These are phyloP conservation scores for Trididemnum nubilum DNA, from an alignment of 23 tunicate species.

Conservation along the genomic window DNA sequence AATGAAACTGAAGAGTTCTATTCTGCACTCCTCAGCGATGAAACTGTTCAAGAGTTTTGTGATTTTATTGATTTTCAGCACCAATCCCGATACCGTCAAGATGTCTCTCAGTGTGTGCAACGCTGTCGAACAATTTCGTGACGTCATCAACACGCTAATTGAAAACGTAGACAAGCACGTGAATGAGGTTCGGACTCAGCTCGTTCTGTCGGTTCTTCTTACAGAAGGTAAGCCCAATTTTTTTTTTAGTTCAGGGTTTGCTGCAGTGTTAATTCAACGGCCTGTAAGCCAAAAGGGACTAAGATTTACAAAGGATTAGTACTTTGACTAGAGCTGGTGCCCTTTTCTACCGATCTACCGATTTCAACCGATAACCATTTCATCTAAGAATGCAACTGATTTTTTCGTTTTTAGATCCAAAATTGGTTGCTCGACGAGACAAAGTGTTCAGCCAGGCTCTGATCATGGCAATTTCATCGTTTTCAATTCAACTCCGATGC, in stretches of 20 bases:
- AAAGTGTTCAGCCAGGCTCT: conserved; percentile 90
- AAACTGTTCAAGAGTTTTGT: too few relatives aligned
- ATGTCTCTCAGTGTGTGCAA: conserved; percentile 78
- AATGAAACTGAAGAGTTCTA: too few relatives aligned
- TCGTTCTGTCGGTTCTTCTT: conserved; percentile 73
- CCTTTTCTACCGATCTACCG: too few relatives aligned
- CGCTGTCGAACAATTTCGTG: conserved; percentile 73
- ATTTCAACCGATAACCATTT: neutral
- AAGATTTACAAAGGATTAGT: too few relatives aligned
- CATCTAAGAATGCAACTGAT: neutral
- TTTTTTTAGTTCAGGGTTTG: too few relatives aligned
- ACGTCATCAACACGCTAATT: conserved; percentile 82
- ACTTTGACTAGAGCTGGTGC: too few relatives aligned
- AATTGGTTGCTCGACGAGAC: conserved; percentile 84
- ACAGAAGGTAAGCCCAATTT: conserved; percentile 60
- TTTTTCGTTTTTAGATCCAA: conserved; percentile 65
- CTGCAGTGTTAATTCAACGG: too few relatives aligned
- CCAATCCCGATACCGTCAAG: conserved; percentile 76
- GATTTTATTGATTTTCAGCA: conserved; percentile 41
- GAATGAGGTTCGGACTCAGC: conserved; percentile 82
- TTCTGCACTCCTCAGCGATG: too few relatives aligned
- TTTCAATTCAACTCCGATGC: conserved; percentile 78
- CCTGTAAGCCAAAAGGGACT: too few relatives aligned
- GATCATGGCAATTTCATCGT: conserved; percentile 68
- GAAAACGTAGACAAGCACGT: conserved; percentile 72